phyloP scores from a whole-genome alignment of 2,113 vertebrate genomes.

The Scolopax mira region DNA sequence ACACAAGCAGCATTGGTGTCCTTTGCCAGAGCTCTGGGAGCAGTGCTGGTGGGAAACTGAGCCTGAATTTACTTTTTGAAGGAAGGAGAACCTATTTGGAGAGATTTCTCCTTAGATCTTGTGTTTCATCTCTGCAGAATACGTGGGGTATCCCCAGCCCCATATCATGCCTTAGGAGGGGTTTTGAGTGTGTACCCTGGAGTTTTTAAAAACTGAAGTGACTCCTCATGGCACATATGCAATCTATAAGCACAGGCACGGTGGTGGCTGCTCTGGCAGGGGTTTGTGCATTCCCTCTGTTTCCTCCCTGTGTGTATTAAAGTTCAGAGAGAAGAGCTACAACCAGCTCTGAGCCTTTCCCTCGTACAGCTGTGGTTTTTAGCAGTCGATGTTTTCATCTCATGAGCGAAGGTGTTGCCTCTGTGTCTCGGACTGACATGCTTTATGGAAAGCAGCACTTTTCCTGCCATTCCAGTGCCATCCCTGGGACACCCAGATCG shows the following conservation, averaged over 20 bases:
- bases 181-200: not conserved
- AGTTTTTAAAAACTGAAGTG: not conserved
- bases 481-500: fast-evolving
- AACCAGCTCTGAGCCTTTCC: not conserved
- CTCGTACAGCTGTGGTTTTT: fast-evolving
- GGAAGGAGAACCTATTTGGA: not conserved
- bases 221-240: fast-evolving
- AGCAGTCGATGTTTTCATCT: not conserved
- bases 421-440: fast-evolving
- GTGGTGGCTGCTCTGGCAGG: fast-evolving
- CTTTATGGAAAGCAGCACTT: not conserved
- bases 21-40: not conserved
- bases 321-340: not conserved
- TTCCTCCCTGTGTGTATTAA: fast-evolving
- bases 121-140: not conserved
- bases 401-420: fast-evolving
- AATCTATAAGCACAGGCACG: fast-evolving
- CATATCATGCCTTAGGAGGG: fast-evolving
- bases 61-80: not conserved
- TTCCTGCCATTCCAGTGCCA: fast-evolving
- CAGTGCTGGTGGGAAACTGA: not conserved
- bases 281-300: fast-evolving
- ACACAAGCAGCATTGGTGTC: not conserved
- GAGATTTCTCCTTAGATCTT: not conserved
- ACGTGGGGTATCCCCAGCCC: fast-evolving